phyloP scores from a whole-genome alignment of 2,888 invertebrate species.

The Pristionchus fissidentatus region DNA sequence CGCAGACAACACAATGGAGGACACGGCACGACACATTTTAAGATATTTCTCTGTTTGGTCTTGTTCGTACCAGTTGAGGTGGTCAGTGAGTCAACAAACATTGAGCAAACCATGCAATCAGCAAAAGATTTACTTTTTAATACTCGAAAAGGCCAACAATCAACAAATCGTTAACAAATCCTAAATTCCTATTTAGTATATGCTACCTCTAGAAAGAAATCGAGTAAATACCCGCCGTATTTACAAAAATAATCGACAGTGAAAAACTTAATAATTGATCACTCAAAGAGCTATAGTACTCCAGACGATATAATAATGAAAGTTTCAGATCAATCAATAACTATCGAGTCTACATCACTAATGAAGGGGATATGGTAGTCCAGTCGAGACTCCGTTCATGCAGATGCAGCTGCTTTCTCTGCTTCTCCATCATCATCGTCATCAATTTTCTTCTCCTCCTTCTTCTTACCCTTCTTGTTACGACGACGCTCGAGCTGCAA shows the following conservation, averaged over 20 bases:
- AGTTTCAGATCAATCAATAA: conserved; percentile 9
- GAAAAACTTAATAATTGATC: too few relatives aligned
- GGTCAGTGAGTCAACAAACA: not conserved
- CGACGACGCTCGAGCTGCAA: conserved; percentile 66
- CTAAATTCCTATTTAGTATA: too few relatives aligned
- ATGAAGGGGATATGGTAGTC: not conserved
- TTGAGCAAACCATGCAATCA: not conserved
- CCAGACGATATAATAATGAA: too few relatives aligned
- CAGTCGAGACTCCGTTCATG: not conserved
- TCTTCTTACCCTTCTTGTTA: conserved; percentile 68
- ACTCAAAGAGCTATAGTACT: too few relatives aligned
- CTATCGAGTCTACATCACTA: conserved; percentile 25
- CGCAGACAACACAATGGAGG: not conserved
- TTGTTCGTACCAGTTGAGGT: conserved; percentile 31
- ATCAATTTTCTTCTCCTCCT: conserved; percentile 55
- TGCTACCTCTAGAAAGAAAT: not conserved
- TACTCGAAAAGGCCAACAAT: not conserved
- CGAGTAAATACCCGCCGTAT: conserved; percentile 3
- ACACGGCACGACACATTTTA: not conserved
- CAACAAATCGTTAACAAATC: conserved; percentile 17
- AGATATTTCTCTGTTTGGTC: conserved; percentile 21
- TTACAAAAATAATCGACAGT: conserved; percentile 23
- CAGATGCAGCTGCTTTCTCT: not conserved
- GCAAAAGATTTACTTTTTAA: not conserved
- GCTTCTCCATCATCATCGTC: conserved; percentile 25